Base-by-base conservation (phyloP, 2,797 vertebrate species). In the Centropyge bicolor region DNA sequence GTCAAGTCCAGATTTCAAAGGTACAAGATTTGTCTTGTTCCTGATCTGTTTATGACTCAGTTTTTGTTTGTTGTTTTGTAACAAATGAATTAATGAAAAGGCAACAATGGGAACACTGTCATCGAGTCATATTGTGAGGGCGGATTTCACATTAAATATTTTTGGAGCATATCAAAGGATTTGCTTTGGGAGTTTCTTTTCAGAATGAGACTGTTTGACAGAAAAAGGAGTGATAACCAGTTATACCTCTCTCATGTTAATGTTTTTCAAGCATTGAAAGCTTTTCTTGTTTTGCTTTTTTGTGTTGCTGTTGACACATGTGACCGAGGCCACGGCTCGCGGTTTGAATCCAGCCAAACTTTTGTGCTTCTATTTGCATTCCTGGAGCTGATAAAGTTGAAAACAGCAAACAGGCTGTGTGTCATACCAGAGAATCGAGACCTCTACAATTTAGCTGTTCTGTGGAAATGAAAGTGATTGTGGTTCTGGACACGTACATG, bases 351-450 rank as follows among this genome's bases (percentile, higher is more conserved):
- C 41, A 52, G 52, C 45, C 40, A 55, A 71, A 36, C n/a, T n/a
- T n/a, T 64, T 7, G 10, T 41, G 49, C 61, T 71, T 73, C 12
- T 65, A 5, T 86, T 78, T 60, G 41, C 41, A 56, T 73, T 63
- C 59, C 31, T 73, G 63, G 17, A 43, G 51, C 60, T 80, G 67
- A 80, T 75, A 51, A 22, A 64, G 70, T 11, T 20, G 36, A 74
- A 38, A 36, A 78, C 41, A 41, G 24, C 11, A 57, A 65, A 35
- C 27, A 70, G 46, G n/a, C 68, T 75, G 74, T 76, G n/a, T 69
- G 57, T 75, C 69, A 70, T 16, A 16, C 27, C 49, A 59, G 22
- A 67, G 49, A 60, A 17, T 20, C 36, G 40, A 74, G 24, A 24
- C 13, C 24, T 48, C 22, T 62, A 40, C 19, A 40, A 40, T 55